phyloP scores from a whole-genome alignment of 2,113 vertebrate species.

The Gopherus flavomarginatus region DNA sequence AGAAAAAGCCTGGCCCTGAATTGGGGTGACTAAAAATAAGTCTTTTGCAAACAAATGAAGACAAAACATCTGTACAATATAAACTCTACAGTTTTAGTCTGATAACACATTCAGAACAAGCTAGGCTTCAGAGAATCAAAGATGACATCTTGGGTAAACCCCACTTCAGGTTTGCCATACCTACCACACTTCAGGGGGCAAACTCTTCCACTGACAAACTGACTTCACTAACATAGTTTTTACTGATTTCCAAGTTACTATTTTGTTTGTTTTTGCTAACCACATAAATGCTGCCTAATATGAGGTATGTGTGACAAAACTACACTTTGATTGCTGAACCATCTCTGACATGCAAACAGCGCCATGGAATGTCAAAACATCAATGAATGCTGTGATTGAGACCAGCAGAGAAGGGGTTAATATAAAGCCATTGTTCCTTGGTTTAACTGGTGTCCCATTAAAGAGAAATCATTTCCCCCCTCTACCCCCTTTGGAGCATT shows the following conservation, averaged over 20 bases:
- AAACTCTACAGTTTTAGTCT: background rate
- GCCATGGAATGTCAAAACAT: background rate
- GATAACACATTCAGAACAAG: background rate
- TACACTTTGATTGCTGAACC: background rate
- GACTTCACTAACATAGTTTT: background rate
- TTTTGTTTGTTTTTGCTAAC: background rate
- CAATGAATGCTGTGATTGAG: background rate
- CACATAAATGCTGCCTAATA: background rate
- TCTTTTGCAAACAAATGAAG: background rate
- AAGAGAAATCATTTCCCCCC: background rate
- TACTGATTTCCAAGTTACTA: background rate
- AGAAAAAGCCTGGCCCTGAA: background rate
- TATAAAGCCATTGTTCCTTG: rapidly evolving
- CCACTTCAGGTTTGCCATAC: background rate
- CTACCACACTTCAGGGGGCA: background rate
- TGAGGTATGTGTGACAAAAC: background rate
- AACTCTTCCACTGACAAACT: background rate
- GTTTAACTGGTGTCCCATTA: background rate
- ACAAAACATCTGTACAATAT: background rate
- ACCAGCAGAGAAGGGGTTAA: background rate
- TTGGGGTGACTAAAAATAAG: background rate
- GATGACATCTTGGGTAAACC: background rate
- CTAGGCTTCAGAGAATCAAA: background rate
- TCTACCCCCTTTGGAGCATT: background rate
- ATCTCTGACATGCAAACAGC: rapidly evolving